Evolutionary conservation across 2,888 invertebrate species (phyloP).

Genomic region (Onchidella celtica): DNA sequence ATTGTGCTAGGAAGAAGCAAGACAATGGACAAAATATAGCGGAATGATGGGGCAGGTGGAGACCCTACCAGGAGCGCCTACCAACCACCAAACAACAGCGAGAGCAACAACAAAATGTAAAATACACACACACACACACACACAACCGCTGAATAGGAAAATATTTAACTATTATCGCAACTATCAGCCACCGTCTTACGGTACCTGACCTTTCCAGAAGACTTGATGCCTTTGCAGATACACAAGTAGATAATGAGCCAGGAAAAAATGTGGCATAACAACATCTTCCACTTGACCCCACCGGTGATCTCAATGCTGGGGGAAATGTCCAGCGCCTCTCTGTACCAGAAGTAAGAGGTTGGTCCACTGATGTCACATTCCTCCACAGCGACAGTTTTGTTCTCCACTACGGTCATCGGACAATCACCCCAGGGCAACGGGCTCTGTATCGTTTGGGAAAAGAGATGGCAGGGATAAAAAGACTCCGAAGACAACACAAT

Average conservation of each 20-base stretch:
- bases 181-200: too few relatives aligned
- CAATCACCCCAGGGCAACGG: slow-evolving; percentile 93
- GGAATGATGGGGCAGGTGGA: too few relatives aligned
- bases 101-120: too few relatives aligned
- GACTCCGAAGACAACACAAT: neutral
- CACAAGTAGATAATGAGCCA: slow-evolving; percentile 96
- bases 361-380: slow-evolving; percentile 70
- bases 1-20: too few relatives aligned
- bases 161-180: too few relatives aligned
- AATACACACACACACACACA: too few relatives aligned
- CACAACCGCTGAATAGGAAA: too few relatives aligned
- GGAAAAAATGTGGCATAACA: slow-evolving; percentile 90
- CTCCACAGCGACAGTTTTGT: slow-evolving; percentile 51
- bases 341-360: slow-evolving; percentile 74
- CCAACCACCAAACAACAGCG: too few relatives aligned
- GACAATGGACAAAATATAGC: too few relatives aligned
- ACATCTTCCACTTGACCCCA: slow-evolving; percentile 95
- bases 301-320: slow-evolving; percentile 92
- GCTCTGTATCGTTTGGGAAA: slow-evolving; percentile 82
- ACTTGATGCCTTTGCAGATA: slow-evolving; percentile 97
- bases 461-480: neutral
- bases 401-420: slow-evolving; percentile 82
- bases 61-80: too few relatives aligned
- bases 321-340: slow-evolving; percentile 87
- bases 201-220: slow-evolving; percentile 95